Percentiles rank a stretch among this genome's conserved stretches.
Conservation (phyloP, 2,797 vertebrate species). For the Ataeniobius toweri region DNA sequence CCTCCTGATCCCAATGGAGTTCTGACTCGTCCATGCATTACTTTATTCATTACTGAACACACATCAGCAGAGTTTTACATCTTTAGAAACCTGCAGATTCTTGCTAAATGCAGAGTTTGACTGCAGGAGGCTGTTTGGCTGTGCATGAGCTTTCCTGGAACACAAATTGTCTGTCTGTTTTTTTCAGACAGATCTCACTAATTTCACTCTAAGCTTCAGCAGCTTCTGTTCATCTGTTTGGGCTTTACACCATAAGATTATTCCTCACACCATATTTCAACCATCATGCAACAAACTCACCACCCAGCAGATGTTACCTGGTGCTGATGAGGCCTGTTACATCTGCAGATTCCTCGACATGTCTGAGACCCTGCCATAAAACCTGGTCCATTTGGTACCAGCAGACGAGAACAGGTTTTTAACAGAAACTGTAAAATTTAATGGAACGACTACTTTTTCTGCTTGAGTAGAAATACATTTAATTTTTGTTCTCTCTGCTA, state of each 20-base stretch:
- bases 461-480: neutral
- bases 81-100: neutral
- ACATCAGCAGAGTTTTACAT: neutral
- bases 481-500: too few relatives aligned
- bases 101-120: neutral
- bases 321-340: neutral
- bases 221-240: slow-evolving; percentile 16
- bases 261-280: slow-evolving; percentile 50
- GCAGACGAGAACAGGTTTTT: neutral
- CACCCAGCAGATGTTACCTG: slow-evolving; percentile 14
- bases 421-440: neutral
- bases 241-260: slow-evolving; percentile 52
- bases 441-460: too few relatives aligned
- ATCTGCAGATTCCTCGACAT: neutral
- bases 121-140: neutral
- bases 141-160: too few relatives aligned
- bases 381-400: neutral
- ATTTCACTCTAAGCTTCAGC: slow-evolving; percentile 46
- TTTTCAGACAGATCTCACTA: neutral
- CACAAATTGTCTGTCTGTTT: too few relatives aligned
- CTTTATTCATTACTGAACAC: neutral
- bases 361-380: neutral
- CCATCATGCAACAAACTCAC: neutral
- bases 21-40: neutral
- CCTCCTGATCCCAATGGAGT: neutral